These are phyloP conservation scores for Coelinius sp. DNA, from an alignment of 2,888 invertebrate genomes.

Conservation along the genomic window DNA sequence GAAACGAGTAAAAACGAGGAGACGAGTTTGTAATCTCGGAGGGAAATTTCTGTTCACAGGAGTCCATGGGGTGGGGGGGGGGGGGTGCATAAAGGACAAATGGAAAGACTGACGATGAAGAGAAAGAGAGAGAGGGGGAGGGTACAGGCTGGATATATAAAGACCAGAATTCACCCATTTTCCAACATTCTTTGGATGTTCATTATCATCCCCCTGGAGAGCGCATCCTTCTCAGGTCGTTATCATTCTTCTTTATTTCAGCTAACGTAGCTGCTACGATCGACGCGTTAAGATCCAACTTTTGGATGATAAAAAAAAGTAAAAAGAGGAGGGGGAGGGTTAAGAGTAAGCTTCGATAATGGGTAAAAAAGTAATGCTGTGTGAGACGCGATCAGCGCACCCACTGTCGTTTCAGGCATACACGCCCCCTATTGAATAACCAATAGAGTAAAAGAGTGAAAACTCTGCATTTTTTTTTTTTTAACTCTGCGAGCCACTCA, in stretches of 20 bases:
- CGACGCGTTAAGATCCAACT: constrained; percentile 35
- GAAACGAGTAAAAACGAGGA: background rate
- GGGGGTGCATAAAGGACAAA: background rate
- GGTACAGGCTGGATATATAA: background rate
- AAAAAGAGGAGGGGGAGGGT: background rate
- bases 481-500: background rate
- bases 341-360: constrained; percentile 45
- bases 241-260: constrained; percentile 49
- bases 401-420: constrained; percentile 31
- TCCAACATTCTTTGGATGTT: constrained; percentile 41
- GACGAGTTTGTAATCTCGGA: constrained; percentile 26
- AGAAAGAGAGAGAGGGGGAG: background rate
- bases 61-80: background rate
- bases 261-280: constrained; percentile 41
- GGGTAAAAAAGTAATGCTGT: constrained; percentile 43
- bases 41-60: constrained; percentile 25
- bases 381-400: constrained; percentile 35
- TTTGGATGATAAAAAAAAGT: background rate
- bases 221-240: constrained; percentile 39
- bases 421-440: constrained; percentile 27
- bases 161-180: constrained; percentile 9
- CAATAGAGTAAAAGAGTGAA: constrained; percentile 22
- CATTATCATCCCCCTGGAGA: constrained; percentile 46
- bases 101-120: background rate
- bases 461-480: constrained; percentile 7